Base-by-base conservation (phyloP, 2,888 invertebrate species). In the Subacronicta megacephala region DNA sequence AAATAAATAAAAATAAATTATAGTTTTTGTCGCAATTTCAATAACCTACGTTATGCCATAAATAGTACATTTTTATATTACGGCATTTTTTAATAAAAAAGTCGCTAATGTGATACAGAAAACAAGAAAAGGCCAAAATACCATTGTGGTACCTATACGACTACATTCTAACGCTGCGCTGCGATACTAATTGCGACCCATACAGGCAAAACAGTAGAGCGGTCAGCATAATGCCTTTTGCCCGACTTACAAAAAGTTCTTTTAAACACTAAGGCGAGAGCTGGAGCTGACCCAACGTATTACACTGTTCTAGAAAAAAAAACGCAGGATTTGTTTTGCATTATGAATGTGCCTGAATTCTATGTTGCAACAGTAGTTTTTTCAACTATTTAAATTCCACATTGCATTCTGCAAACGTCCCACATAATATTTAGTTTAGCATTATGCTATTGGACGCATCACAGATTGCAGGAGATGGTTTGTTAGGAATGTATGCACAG, bases 401-500 rank as follows among this genome's bases (percentile, higher is more conserved):
- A 26, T 29, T 7, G 33, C 29, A 26, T 52, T 29, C 17, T 12
- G 26, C 54, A 49, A 64, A 55, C 46, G 38, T 61, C 31, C 47
- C 35, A 23, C 40, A 51, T 53, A 51, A 44, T 52, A 72, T 66
- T 63, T 58, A 72, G 74, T 73, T 68, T 56, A 76, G 55, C 31
- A 51, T 68, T 54, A 61, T n/a, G n/a, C 56, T 50, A 68, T 68
- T 56, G 70, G 61, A 61, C 51, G 41, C 47, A 55, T 29, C 54
- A 43, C n/a, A 31, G 54, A 18, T 33, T 56, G n/a, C 40, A 52
- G 43, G 37, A 18, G 36, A 6, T 31, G 40, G 58, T 51, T 66
- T 49, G 62, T 72, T 66, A 69, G 68, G 63, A 69, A 57, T 72
- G 72, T 62, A 56, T 63, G 62, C 43, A 42, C 29, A 61, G 47